Evolutionary conservation across 23 tunicate species (phyloP), one percentile per base, ranked within the genome.

Genomic region (Halocynthia aurantium): DNA sequence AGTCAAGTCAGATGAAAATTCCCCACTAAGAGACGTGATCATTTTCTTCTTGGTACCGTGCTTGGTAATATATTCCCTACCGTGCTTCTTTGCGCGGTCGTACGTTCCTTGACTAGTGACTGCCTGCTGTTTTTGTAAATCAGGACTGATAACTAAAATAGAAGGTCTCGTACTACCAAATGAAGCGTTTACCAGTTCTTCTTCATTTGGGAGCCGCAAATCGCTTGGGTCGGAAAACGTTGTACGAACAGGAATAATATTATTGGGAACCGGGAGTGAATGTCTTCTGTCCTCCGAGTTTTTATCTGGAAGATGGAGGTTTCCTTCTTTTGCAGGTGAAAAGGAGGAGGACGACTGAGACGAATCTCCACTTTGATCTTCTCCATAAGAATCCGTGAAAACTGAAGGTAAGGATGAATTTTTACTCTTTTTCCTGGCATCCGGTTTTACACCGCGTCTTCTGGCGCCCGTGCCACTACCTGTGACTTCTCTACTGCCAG

Each of bases 251-350:
- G 62, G 17, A 10, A 64, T 6, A 22, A 21, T 8, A 54, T 65
- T 75, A 18, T 62, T 52, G 0, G 90, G 90, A 44, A 76, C 80
- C 22, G 84, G 75, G 7, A 80, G 60, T 19, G 84, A 80, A n/a
- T 79, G 66, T 7, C 84, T 70, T 62, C 88, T 50, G 21, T 51
- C 86, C 31, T 61, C 20, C 7, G 71, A 70, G 40, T 71, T 68
- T 21, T 77, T 53, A 31, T 70, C 68, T 19, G 31, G 54, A 12
- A 49, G 50, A 70, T 70, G 55, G 1, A 70, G n/a, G 11, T 50
- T 70, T 15, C 49, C 49, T 18, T 82, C 62, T 52, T 57, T 17
- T 10, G 17, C 54, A 7, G 83, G 53, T 22, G 74, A 53, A 15
- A 62, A 64, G 20, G 80, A 62, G 7, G 80, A 67, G 8, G 75